Percentiles rank a stretch among this genome's conserved stretches.
These are phyloP conservation scores for Melanerpes formicivorus DNA, from an alignment of 2,113 vertebrate genomes.

Conservation along the genomic window DNA sequence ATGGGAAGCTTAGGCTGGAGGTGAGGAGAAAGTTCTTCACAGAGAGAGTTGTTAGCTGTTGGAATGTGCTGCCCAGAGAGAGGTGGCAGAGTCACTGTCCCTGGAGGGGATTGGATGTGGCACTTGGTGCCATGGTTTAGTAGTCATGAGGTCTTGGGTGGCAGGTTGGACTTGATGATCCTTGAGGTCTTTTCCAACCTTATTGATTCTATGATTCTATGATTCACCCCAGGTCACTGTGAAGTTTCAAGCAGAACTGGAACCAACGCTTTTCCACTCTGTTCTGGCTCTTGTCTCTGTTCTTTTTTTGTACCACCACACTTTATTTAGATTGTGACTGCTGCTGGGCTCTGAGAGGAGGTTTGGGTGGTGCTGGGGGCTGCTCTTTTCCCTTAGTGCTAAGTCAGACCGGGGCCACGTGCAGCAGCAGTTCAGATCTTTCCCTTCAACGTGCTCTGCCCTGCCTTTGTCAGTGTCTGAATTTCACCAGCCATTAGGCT, in stretches of 20 bases:
- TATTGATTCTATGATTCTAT: too few species aligned
- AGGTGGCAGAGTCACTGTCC: too few species aligned
- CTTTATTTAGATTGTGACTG: not conserved
- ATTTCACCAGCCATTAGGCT: not conserved
- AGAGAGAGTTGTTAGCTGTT: too few species aligned
- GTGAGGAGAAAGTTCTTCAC: too few species aligned
- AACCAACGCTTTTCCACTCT: not conserved
- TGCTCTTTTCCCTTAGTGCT: not conserved
- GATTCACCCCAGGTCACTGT: not conserved
- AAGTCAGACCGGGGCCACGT: not conserved
- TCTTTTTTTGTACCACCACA: not conserved
- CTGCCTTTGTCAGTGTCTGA: constrained; percentile 31
- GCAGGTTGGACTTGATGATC: too few species aligned
- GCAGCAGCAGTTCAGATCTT: not conserved
- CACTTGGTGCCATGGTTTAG: too few species aligned
- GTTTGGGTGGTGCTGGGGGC: not conserved
- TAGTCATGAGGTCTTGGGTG: too few species aligned
- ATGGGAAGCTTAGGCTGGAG: too few species aligned
- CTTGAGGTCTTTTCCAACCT: too few species aligned
- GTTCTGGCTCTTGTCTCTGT: not conserved
- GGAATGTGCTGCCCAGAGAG: too few species aligned
- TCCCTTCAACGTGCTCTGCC: not conserved
- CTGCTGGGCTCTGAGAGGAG: not conserved
- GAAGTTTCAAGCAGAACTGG: not conserved
- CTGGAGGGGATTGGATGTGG: too few species aligned